Evolutionary conservation across 2,888 invertebrate species (phyloP).

Genomic region (Fragum whitleyi): DNA sequence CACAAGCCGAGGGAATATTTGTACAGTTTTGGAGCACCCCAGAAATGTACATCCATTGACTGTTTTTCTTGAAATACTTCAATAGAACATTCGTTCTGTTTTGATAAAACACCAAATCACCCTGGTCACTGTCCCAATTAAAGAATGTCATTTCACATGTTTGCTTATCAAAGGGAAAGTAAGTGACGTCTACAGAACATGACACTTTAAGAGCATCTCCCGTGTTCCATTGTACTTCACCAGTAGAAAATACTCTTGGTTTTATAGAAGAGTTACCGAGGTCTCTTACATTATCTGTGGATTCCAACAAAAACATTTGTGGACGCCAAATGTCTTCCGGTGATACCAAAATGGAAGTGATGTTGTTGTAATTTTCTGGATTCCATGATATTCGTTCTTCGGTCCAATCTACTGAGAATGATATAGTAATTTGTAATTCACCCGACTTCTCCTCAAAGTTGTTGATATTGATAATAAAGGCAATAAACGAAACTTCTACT

Average conservation of each 20-base stretch:
- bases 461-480: conserved; percentile 31
- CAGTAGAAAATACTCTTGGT: conserved; percentile 26
- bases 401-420: conserved; percentile 20
- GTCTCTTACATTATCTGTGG: conserved; percentile 8
- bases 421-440: conserved; percentile 23
- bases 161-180: conserved; percentile 52
- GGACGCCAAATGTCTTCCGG: conserved; percentile 48
- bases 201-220: conserved; percentile 29
- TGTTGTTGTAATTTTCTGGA: conserved; percentile 14
- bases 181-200: conserved; percentile 43
- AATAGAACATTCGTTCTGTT: not conserved
- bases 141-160: conserved; percentile 27
- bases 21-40: not conserved
- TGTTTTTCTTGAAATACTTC: conserved; percentile 23
- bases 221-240: conserved; percentile 16
- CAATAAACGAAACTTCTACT: not conserved
- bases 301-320: conserved; percentile 25
- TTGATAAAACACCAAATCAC: not conserved
- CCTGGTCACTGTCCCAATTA: not conserved
- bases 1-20: not conserved
- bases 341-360: conserved; percentile 12
- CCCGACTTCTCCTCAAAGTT: conserved; percentile 55
- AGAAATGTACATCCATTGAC: conserved; percentile 27
- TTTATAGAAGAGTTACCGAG: conserved; percentile 19
- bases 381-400: conserved; percentile 49